Conservation (phyloP, 2,797 vertebrate genomes). For the Siniperca scherzeri region DNA sequence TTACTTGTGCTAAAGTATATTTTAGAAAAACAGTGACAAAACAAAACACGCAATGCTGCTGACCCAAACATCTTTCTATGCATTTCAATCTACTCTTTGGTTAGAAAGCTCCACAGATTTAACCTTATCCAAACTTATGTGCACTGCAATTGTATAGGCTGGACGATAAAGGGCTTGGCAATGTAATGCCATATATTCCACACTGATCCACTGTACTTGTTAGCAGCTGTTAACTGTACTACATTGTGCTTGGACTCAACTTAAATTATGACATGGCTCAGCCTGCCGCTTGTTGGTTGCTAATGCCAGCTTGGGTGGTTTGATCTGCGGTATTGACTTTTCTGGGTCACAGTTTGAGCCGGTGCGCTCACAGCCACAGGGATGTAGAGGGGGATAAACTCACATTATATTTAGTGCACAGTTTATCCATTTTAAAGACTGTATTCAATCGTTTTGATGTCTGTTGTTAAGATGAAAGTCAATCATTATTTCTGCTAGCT, state of each 20-base stretch:
- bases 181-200: conserved; percentile 10
- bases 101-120: conserved; percentile 20
- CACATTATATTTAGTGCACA: conserved; percentile 17
- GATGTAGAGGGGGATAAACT: conserved; percentile 26
- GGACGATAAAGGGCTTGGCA: background rate
- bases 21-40: conserved; percentile 61
- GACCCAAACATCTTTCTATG: conserved; percentile 18
- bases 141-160: background rate
- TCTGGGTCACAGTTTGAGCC: conserved; percentile 21
- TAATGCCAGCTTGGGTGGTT: conserved; percentile 25
- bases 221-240: conserved; percentile 7
- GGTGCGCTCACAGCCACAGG: background rate
- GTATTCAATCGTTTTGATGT: conserved; percentile 17
- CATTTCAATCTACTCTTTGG: background rate
- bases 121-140: conserved; percentile 9
- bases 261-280: conserved; percentile 32
- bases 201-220: background rate
- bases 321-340: conserved; percentile 36
- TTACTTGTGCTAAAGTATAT: conserved; percentile 45
- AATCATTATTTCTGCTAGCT: conserved; percentile 7
- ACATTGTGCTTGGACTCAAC: conserved; percentile 26
- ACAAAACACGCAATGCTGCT: conserved; percentile 51
- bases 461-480: conserved; percentile 20
- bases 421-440: conserved; percentile 37
- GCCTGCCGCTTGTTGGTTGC: conserved; percentile 21